Conservation (phyloP, 1,140 invertebrate species). For the Probaryconus sp. region DNA sequence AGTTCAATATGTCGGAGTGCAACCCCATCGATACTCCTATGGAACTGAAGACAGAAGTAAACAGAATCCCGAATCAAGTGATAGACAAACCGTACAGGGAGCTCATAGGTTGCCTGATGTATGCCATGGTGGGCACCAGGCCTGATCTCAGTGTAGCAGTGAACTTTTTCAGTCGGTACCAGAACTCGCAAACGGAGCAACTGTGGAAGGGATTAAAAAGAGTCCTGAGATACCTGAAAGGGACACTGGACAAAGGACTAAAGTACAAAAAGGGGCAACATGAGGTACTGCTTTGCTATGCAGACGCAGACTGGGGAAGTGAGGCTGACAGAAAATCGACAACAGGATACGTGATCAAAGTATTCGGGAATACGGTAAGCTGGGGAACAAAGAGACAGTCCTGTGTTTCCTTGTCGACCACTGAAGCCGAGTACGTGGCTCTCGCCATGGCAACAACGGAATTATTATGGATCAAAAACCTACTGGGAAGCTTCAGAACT, state of each 20-base stretch:
- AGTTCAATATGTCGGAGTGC: neutral
- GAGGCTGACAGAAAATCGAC: conserved; percentile 42
- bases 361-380: conserved; percentile 32
- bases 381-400: conserved; percentile 59
- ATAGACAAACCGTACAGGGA: conserved; percentile 19
- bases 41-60: neutral
- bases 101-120: conserved; percentile 63
- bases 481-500: conserved; percentile 35
- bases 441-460: conserved; percentile 44
- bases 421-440: conserved; percentile 59
- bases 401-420: conserved; percentile 17
- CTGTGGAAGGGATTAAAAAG: conserved; percentile 36
- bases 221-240: conserved; percentile 42
- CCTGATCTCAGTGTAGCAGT: conserved; percentile 59
- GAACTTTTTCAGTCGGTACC: conserved; percentile 44
- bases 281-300: conserved; percentile 28
- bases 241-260: conserved; percentile 11
- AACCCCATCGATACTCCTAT: conserved; percentile 2
- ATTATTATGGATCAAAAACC: conserved; percentile 50
- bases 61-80: neutral
- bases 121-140: conserved; percentile 51
- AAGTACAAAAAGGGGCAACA: neutral
- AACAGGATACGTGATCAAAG: conserved; percentile 45
- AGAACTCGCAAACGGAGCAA: conserved; percentile 42
- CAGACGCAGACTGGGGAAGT: conserved; percentile 56